Evolutionary conservation across 2,888 invertebrate species (phyloP).

Genomic region (Dromius quadrimaculatus): DNA sequence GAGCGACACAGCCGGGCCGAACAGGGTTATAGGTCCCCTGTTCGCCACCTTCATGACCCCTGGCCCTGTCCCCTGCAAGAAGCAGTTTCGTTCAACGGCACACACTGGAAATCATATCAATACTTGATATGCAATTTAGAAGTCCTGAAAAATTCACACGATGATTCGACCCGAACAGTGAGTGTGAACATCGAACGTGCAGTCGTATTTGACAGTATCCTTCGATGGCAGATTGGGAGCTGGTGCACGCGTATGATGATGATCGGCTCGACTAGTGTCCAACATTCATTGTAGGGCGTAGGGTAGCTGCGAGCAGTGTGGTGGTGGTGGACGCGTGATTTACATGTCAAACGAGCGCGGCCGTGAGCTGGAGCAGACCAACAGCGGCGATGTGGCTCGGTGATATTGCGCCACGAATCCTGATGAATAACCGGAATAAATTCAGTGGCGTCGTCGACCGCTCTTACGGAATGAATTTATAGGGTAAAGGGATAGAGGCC

Average conservation of each 20-base stretch:
- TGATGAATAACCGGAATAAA: conserved; percentile 45
- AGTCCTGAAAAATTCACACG: conserved; percentile 62
- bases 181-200: not conserved
- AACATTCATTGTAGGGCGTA: not conserved
- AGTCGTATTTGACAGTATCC: not conserved
- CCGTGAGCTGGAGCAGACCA: conserved; percentile 1
- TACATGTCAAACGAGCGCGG: conserved; percentile 36
- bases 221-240: not conserved
- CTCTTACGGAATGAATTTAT: conserved; percentile 35
- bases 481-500: not conserved
- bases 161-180: conserved; percentile 54
- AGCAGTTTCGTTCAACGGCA: conserved; percentile 55
- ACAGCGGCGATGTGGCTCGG: conserved; percentile 16
- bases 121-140: conserved; percentile 64
- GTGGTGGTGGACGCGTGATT: conserved; percentile 28
- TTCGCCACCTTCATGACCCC: conserved; percentile 21
- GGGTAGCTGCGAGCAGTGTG: not conserved
- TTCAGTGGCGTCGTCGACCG: conserved; percentile 36
- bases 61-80: conserved; percentile 42
- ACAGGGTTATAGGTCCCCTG: conserved; percentile 26
- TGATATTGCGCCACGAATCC: conserved; percentile 45
- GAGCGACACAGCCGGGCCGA: conserved; percentile 30
- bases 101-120: conserved; percentile 62
- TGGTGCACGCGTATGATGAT: not conserved
- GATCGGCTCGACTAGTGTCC: not conserved